Percentiles rank a stretch among this genome's conserved stretches.
Evolutionary conservation across 2,797 vertebrate species (phyloP).

Genomic region (Tokudaia tokunoshimensis): DNA sequence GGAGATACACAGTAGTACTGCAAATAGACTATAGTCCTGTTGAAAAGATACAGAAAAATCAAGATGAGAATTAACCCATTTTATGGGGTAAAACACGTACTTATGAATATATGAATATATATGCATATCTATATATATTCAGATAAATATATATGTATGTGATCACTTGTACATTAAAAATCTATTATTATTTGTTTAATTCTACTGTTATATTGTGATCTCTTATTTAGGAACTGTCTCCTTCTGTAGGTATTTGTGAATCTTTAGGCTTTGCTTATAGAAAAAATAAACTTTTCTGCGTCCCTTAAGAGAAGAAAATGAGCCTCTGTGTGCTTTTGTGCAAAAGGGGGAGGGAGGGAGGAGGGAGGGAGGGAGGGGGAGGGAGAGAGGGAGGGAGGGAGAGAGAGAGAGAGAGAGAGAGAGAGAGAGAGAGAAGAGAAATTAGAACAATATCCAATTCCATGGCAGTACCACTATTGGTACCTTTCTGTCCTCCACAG

Average conservation of each 20-base stretch:
- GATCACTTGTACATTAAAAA: neutral
- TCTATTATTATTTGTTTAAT: neutral
- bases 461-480: neutral
- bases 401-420: no score
- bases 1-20: neutral
- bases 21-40: neutral
- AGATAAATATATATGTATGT: neutral
- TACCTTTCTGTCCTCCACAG: neutral
- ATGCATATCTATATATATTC: neutral
- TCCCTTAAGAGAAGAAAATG: neutral
- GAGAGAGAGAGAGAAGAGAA: neutral
- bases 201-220: neutral
- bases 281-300: neutral
- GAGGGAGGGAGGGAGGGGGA: neutral
- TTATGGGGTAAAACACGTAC: neutral
- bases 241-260: neutral
- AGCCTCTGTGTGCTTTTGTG: rapidly evolving
- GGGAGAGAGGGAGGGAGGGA: neutral
- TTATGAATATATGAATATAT: neutral
- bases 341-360: neutral
- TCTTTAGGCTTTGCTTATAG: neutral
- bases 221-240: neutral
- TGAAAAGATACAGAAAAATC: neutral
- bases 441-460: neutral
- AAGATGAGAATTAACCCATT: neutral